Evolutionary conservation across 2,888 invertebrate species (phyloP).

Genomic region (Apotomis capreana): DNA sequence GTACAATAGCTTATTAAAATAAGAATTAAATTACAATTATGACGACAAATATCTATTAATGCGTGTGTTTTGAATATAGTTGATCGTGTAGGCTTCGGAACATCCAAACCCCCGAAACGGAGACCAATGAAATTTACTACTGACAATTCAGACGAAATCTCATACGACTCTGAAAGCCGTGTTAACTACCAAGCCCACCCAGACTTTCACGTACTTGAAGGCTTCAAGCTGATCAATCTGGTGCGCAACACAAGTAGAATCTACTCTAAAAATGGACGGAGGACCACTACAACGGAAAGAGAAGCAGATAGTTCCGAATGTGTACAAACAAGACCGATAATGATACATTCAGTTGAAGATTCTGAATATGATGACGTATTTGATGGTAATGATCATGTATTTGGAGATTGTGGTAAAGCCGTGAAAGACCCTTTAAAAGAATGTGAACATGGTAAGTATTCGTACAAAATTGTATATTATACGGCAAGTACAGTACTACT

Average conservation of each 20-base stretch:
- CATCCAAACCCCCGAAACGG: conserved; percentile 46
- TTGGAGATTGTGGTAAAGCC: conserved; percentile 63
- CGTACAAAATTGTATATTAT: neutral
- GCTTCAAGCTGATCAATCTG: conserved; percentile 73
- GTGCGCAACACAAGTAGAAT: conserved; percentile 58
- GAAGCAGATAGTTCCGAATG: conserved; percentile 50
- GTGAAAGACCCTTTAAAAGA: conserved; percentile 39
- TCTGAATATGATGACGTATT: conserved; percentile 51
- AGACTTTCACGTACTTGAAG: conserved; percentile 71
- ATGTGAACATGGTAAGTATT: conserved; percentile 42
- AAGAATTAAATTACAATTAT: too few relatives aligned
- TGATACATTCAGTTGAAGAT: conserved; percentile 47
- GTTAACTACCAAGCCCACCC: conserved; percentile 71
- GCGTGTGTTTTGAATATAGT: conserved; percentile 43
- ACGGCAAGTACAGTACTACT: neutral
- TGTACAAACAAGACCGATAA: conserved; percentile 50
- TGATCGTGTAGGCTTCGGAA: conserved; percentile 43
- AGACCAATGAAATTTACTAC: conserved; percentile 53
- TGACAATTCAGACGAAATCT: conserved; percentile 51
- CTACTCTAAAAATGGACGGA: conserved; percentile 51
- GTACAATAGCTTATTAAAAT: neutral
- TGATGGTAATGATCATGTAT: conserved; percentile 56
- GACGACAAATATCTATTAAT: too few relatives aligned
- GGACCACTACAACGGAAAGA: conserved; percentile 54
- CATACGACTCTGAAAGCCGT: conserved; percentile 58